phyloP scores from a whole-genome alignment of 2,888 invertebrate species.

The Phymatocera aterrima region DNA sequence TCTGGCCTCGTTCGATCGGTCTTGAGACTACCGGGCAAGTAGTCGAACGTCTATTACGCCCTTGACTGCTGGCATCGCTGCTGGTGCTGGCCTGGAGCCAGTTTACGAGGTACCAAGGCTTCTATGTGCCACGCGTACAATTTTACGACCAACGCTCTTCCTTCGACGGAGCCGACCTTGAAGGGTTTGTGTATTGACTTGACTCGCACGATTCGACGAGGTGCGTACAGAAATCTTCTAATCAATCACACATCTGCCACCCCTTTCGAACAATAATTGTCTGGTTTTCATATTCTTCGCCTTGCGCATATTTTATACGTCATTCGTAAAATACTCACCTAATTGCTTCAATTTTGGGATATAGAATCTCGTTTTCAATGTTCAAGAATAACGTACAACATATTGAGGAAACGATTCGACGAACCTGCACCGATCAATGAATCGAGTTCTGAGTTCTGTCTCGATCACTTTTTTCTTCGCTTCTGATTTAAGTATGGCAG shows the following conservation, averaged over 20 bases:
- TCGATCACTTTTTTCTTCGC: too few species aligned
- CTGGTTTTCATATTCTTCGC: neutral
- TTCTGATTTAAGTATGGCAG: too few species aligned
- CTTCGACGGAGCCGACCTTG: neutral
- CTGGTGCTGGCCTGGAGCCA: conserved; percentile 41
- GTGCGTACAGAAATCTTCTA: neutral
- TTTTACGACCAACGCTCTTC: conserved; percentile 32
- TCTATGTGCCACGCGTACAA: conserved; percentile 39
- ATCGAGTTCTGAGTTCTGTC: too few species aligned
- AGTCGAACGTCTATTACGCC: conserved; percentile 43
- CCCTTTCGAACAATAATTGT: neutral
- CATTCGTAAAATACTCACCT: too few species aligned
- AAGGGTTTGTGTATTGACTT: neutral
- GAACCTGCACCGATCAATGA: too few species aligned
- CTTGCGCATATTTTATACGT: neutral
- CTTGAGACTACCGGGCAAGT: conserved; percentile 44
- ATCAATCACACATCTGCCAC: neutral
- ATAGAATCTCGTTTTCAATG: too few species aligned
- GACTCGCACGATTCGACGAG: neutral
- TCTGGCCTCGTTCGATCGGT: conserved; percentile 22
- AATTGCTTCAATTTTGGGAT: too few species aligned
- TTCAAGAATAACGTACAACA: too few species aligned
- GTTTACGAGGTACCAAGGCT: conserved; percentile 44
- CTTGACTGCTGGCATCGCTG: conserved; percentile 38
- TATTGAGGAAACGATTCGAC: too few species aligned